Conservation (phyloP, 2,113 vertebrate species). For the Pachyramphus minor region DNA sequence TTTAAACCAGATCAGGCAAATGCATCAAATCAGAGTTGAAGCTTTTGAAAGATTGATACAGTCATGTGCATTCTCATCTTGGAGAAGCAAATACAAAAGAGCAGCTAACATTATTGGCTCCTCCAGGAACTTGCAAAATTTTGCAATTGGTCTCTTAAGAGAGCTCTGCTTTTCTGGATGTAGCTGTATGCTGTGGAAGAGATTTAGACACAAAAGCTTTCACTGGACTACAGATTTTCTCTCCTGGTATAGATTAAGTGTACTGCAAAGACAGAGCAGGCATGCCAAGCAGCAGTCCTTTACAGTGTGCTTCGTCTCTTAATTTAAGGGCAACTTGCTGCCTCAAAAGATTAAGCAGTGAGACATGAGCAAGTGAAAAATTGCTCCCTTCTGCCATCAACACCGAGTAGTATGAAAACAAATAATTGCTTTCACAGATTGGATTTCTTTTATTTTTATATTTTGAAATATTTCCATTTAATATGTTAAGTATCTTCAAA, state of each 20-base stretch:
- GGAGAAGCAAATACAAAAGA: background rate
- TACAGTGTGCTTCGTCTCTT: background rate
- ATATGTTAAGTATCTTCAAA: background rate
- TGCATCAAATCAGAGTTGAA: background rate
- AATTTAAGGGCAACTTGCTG: background rate
- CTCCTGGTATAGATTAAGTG: constrained; percentile 29
- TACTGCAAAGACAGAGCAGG: background rate
- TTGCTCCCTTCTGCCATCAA: background rate
- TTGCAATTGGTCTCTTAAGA: background rate
- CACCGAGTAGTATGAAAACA: background rate
- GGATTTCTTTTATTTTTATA: background rate
- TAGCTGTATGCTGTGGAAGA: background rate
- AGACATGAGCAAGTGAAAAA: constrained; percentile 8
- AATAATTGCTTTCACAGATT: background rate
- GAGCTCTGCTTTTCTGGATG: background rate
- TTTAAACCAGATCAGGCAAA: background rate
- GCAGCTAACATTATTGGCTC: background rate
- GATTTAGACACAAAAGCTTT: background rate
- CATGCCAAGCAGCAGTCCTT: background rate
- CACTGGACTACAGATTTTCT: background rate
- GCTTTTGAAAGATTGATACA: background rate
- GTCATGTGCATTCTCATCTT: background rate
- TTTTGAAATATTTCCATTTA: background rate
- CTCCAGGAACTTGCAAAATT: background rate
- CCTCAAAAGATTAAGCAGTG: background rate